phyloP scores from a whole-genome alignment of 2,113 vertebrate species.

The Pedionomus torquatus region DNA sequence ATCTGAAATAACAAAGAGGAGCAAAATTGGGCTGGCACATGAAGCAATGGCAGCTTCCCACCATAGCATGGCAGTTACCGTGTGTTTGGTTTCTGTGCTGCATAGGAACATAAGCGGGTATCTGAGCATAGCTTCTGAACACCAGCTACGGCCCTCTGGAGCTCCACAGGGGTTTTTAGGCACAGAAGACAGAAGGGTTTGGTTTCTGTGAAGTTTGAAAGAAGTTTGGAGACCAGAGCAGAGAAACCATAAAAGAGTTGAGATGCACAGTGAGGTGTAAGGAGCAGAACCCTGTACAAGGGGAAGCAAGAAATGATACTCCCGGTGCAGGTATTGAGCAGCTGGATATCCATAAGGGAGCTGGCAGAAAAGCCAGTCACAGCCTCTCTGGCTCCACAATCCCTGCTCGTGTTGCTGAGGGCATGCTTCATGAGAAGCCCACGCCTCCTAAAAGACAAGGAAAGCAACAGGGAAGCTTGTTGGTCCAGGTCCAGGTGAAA shows the following conservation, averaged over 20 bases:
- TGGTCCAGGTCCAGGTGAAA: neutral
- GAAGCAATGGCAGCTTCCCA: neutral
- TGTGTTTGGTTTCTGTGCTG: neutral
- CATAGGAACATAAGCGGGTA: neutral
- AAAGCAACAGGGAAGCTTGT: neutral
- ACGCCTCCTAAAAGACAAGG: neutral
- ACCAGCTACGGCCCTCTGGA: neutral
- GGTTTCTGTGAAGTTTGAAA: neutral
- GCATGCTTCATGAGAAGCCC: neutral
- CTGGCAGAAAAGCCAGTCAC: neutral
- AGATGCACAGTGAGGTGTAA: rapidly evolving
- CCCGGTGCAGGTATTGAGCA: neutral
- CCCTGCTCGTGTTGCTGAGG: neutral
- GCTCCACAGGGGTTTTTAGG: neutral
- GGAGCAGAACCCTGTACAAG: neutral
- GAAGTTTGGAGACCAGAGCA: neutral
- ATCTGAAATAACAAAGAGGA: neutral
- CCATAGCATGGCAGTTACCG: rapidly evolving
- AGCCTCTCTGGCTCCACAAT: neutral
- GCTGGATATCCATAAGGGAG: neutral
- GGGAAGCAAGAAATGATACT: neutral
- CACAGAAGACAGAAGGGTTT: neutral
- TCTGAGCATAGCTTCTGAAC: neutral
- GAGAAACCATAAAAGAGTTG: neutral
- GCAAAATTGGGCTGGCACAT: rapidly evolving